Conservation (phyloP, 2,113 vertebrate species). For the Loxodonta africana region DNA sequence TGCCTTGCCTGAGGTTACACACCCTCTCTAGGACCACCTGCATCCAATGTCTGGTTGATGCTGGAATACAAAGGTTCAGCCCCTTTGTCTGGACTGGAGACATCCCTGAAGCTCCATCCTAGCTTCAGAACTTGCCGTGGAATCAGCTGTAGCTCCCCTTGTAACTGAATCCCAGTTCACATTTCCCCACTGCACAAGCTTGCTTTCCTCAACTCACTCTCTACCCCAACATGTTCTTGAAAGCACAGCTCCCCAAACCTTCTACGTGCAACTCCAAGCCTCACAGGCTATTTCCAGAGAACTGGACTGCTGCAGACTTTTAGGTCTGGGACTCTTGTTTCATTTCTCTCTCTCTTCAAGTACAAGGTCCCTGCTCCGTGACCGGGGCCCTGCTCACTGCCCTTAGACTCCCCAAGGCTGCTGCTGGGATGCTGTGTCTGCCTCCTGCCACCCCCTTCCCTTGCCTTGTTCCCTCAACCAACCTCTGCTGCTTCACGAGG, state of each 20-base stretch:
- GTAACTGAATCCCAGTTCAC: accelerated
- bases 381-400: neutral
- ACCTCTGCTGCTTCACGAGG: neutral
- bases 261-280: accelerated
- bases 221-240: accelerated
- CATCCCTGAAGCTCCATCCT: neutral
- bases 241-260: neutral
- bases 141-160: accelerated
- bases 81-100: neutral
- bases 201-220: neutral
- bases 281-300: accelerated
- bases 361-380: neutral
- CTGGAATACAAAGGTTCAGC: accelerated
- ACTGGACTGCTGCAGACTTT: neutral
- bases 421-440: neutral
- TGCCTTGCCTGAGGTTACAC: neutral
- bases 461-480: accelerated
- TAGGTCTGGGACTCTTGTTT: accelerated
- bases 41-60: neutral
- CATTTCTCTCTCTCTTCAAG: neutral
- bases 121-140: neutral
- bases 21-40: neutral
- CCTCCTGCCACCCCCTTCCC: neutral
- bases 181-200: neutral
- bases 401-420: neutral